Evolutionary conservation across 2,113 vertebrate genomes (phyloP), one percentile per base, ranked within the genome.

Genomic region (Sphyrna mokarran): DNA sequence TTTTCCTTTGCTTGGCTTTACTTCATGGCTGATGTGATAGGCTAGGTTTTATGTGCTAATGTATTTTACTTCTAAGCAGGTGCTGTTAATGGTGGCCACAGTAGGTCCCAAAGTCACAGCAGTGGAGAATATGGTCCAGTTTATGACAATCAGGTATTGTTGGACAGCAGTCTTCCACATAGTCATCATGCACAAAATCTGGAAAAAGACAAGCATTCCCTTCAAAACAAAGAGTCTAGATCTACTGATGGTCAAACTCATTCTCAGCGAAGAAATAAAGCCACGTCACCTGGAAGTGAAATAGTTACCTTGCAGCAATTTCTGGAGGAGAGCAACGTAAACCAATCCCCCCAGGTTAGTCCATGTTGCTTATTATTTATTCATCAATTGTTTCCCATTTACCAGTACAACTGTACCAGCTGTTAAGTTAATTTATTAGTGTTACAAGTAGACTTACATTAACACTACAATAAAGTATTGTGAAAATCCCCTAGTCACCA

Each of bases 81-180:
- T 97, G 97, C 98, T 29, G 58, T 98, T 97, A 98, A 97, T 96
- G 98, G 97, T 95, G 97, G 95, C 96, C 97, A 98, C 96, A 99
- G 98, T 97, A 97, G 99, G 93, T 98, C 99, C 0, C 99, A 99
- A 70, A 99, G 99, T 43, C 99, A 99, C 97, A 99, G 99, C 98
- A 99, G 99, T 16, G 99, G 99, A 0, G 99, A 99, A 96, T 99
- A 99, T 96, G 99, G 98, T 96, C 97, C 98, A 54, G 98, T 98
- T 26, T 97, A 98, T 63, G 98, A 99, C 95, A 98, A 98, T 26
- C 99, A 99, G 96, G 97, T 98, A n/a, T 99, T 98, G 98, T 99
- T 98, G 95, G 98, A 98, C 95, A 98, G 98, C 96, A 99, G 98
- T 98, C 99, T 98, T 96, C 99, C 99, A 0, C 96, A 97, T 94